Conservation (phyloP, 2,797 vertebrate genomes). For the Artibeus jamaicensis region DNA sequence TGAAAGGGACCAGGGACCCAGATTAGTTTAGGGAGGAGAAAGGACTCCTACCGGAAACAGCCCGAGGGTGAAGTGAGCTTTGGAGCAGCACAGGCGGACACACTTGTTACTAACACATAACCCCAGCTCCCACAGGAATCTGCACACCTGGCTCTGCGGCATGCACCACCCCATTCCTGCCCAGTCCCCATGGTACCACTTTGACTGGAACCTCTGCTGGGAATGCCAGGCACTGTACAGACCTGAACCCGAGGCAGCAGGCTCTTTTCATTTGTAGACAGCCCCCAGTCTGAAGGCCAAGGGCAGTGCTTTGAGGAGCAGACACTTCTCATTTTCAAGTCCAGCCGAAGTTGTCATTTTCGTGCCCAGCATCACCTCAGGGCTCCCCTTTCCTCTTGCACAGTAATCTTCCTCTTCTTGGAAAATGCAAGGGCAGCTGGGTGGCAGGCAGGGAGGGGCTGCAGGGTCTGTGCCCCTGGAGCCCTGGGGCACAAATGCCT, state of each 20-base stretch:
- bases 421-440: neutral
- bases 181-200: neutral
- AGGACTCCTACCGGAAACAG: neutral
- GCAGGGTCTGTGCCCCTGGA: neutral
- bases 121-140: neutral
- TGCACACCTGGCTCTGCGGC: neutral
- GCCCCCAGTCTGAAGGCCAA: neutral
- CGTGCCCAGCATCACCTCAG: neutral
- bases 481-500: neutral
- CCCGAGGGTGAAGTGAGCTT: neutral
- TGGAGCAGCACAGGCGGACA: neutral
- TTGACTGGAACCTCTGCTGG: neutral
- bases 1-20: neutral
- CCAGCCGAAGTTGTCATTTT: neutral
- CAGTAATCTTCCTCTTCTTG: neutral
- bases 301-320: neutral
- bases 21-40: neutral
- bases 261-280: neutral
- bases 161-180: neutral
- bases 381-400: neutral
- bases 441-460: neutral
- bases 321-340: neutral
- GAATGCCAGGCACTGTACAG: neutral
- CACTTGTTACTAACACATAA: neutral
- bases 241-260: neutral